Base-by-base conservation (phyloP, 2,797 vertebrate species). In the Allochrocebus solatus region DNA sequence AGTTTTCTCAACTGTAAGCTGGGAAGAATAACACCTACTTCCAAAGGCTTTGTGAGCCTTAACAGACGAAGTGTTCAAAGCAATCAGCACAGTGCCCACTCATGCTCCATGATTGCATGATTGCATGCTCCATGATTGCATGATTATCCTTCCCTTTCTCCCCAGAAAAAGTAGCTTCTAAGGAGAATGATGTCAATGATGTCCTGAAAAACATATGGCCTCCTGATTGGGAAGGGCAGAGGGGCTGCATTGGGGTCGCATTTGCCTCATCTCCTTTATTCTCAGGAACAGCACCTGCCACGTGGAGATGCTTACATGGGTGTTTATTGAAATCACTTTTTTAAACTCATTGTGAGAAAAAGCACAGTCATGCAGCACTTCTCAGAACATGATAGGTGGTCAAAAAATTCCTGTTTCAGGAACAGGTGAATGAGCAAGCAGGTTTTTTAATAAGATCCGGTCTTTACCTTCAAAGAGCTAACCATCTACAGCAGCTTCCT, bases 241-340 rank as follows among this genome's bases (percentile, higher is more conserved):
- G 78, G 39, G 1, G 1, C 28, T 21, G 28, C 4, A 6, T 70
- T 4, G 12, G 30, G 30, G 1, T 30, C 19, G 14, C 5, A 1
- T 70, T 11, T 12, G 48, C 41, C 12, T 83, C 41, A 30, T 79
- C 67, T 53, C 39, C 80, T 50, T 59, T 19, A 4, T 43, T 85
- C 43, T 36, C 61, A 41, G 67, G 30, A 30, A 79, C 1, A 13
- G 22, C 48, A 17, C 83, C 41, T 28, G 39, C 53, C 67, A 33
- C 11, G 1, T 0, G 0, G 28, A 87, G 36, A 26, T 74, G 80
- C 28, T 92, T 81, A 53, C 48, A 0, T 26, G 67, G 33, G 8
- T 16, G n/a, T 67, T 55, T 41, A 36, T 50, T 61, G 61, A 85
- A 86, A 88, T 26, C 19, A 5, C 74, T 64, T 81, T 78, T 78